phyloP scores from a whole-genome alignment of 2,888 invertebrate genomes.

The Plagodis pulveraria region DNA sequence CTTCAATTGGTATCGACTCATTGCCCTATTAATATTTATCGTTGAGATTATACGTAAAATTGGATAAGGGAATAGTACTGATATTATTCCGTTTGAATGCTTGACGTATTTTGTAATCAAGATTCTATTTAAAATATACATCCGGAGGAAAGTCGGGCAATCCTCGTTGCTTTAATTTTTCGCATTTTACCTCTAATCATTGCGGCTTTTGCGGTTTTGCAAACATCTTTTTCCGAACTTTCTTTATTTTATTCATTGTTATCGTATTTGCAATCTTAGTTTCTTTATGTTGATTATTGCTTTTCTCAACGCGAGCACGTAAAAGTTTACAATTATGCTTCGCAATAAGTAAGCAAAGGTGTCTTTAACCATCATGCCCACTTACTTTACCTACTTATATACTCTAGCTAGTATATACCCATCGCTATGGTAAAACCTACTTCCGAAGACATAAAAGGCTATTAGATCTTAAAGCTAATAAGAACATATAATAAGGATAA shows the following conservation, averaged over 20 bases:
- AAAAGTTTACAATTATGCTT: constrained; percentile 25
- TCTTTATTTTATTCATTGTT: constrained; percentile 55
- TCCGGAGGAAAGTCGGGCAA: constrained; percentile 15
- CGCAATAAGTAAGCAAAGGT: background rate
- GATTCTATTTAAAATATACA: constrained; percentile 1
- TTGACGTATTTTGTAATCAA: no score
- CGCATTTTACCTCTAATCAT: constrained; percentile 50
- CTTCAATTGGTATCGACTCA: constrained; percentile 52
- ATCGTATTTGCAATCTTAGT: constrained; percentile 39
- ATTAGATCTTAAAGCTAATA: no score
- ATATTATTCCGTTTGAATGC: no score
- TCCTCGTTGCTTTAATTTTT: constrained; percentile 41
- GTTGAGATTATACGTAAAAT: background rate
- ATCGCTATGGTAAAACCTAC: no score
- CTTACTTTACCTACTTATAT: background rate
- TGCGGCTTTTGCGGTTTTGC: constrained; percentile 54
- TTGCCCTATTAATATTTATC: constrained; percentile 39
- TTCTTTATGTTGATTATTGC: constrained; percentile 44
- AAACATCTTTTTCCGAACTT: constrained; percentile 60
- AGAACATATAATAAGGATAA: no score
- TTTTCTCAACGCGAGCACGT: constrained; percentile 39
- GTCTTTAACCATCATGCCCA: background rate
- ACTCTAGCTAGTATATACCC: background rate
- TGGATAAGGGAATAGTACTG: no score
- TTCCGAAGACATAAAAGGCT: no score